phyloP scores from a whole-genome alignment of 2,888 invertebrate genomes.

The Dinocampus coccinellae region DNA sequence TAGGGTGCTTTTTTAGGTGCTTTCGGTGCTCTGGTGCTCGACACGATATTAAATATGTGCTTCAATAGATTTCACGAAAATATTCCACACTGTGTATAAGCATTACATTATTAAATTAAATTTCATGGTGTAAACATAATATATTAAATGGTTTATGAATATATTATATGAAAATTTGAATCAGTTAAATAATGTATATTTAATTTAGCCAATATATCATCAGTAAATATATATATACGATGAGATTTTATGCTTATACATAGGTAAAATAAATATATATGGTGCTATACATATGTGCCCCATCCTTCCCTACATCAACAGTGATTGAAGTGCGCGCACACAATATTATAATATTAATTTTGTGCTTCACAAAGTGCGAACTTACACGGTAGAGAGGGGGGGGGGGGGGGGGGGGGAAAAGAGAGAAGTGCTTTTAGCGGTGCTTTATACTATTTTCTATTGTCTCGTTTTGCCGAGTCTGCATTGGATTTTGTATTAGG shows the following conservation, averaged over 20 bases:
- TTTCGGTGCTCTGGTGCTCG: slow-evolving; percentile 61
- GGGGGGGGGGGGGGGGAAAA: no score
- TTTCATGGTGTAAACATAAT: background rate
- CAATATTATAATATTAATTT: slow-evolving; percentile 50
- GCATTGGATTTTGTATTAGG: slow-evolving; percentile 27
- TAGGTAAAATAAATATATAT: slow-evolving; percentile 15
- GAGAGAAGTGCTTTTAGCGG: slow-evolving; percentile 66
- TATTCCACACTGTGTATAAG: slow-evolving; percentile 36
- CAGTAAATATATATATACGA: no score
- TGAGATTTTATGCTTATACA: slow-evolving; percentile 32
- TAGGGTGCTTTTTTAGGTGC: slow-evolving; percentile 60
- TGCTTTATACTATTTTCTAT: slow-evolving; percentile 50
- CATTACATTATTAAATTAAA: background rate
- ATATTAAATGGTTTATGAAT: background rate
- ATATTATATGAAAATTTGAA: background rate
- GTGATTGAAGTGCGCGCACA: slow-evolving; percentile 42
- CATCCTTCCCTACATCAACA: slow-evolving; percentile 26
- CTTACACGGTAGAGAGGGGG: slow-evolving; percentile 64
- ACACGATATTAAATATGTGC: slow-evolving; percentile 55
- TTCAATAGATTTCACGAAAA: slow-evolving; percentile 44
- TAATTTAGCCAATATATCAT: background rate
- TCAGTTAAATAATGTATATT: background rate
- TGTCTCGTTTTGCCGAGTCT: slow-evolving; percentile 54
- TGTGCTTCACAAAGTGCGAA: slow-evolving; percentile 67
- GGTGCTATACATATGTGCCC: slow-evolving; percentile 43